phyloP scores from a whole-genome alignment of 2,113 vertebrate species.

The Trinectes maculatus region DNA sequence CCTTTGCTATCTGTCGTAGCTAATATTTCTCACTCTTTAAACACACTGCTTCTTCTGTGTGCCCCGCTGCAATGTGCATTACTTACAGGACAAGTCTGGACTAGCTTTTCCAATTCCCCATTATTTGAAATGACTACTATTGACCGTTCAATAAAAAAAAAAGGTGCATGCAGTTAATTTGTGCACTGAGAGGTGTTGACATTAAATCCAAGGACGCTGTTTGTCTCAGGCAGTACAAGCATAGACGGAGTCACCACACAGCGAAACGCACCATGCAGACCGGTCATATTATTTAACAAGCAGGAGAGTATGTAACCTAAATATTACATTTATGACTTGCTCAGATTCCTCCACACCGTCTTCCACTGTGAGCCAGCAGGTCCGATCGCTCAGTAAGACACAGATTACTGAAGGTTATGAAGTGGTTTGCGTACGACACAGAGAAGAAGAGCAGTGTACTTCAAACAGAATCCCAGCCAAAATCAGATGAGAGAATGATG shows the following conservation, averaged over 20 bases:
- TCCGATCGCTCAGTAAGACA: background rate
- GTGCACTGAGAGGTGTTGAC: constrained; percentile 25
- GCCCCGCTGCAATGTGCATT: background rate
- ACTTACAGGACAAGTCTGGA: too few species aligned
- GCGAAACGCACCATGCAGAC: background rate
- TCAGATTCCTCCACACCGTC: background rate
- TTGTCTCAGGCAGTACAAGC: constrained; percentile 1
- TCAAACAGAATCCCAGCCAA: background rate
- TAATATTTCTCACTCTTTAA: background rate
- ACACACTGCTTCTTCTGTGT: background rate
- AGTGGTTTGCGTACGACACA: background rate
- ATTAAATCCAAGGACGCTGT: constrained; percentile 26
- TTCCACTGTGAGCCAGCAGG: background rate
- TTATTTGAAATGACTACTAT: constrained; percentile 20
- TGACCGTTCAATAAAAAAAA: constrained; percentile 36
- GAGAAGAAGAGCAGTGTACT: background rate
- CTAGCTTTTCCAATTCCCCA: background rate
- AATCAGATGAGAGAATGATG: constrained; percentile 3
- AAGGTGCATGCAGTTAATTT: constrained; percentile 7
- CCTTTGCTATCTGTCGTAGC: constrained; percentile 24
- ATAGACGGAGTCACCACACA: background rate
- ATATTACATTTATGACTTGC: background rate
- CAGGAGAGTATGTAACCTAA: background rate
- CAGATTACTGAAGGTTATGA: constrained; percentile 3
- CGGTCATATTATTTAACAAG: constrained; percentile 11